Percentiles rank a stretch among this genome's conserved stretches.
phyloP scores from a whole-genome alignment of 2,888 invertebrate species.

The Ptychoptera albimana region DNA sequence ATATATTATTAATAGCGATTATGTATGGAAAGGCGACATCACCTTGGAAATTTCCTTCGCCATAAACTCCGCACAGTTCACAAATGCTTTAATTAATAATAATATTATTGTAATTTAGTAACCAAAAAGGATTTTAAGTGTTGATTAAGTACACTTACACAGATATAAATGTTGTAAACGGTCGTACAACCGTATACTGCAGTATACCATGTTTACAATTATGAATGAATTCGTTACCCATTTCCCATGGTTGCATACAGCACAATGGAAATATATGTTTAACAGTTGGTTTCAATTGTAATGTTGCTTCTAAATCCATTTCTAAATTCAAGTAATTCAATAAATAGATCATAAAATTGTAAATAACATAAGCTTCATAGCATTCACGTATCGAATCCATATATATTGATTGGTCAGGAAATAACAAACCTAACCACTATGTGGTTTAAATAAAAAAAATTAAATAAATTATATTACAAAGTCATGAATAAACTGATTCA shows the following conservation, averaged over 20 bases:
- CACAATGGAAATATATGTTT: conserved; percentile 84
- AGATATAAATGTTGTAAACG: conserved; percentile 76
- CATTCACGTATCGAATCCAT: conserved; percentile 87
- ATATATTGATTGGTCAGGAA: conserved; percentile 78
- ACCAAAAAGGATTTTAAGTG: background rate
- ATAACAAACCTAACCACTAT: conserved; percentile 55
- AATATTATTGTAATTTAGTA: background rate
- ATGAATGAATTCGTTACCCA: conserved; percentile 87
- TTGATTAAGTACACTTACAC: conserved; percentile 45
- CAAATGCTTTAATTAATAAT: conserved; percentile 51
- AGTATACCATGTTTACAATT: conserved; percentile 93
- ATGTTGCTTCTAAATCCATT: conserved; percentile 66
- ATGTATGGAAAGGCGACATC: conserved; percentile 82
- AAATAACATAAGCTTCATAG: conserved; percentile 95
- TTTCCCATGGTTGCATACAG: conserved; percentile 81
- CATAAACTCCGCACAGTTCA: conserved; percentile 69
- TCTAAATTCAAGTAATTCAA: conserved; percentile 78
- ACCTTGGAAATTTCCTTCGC: conserved; percentile 78
- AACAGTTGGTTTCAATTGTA: conserved; percentile 66
- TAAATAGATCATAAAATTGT: conserved; percentile 92
- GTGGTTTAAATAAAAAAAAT: conserved; percentile 11
- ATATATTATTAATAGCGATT: conserved; percentile 75
- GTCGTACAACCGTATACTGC: conserved; percentile 85
- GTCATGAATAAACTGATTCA: too few species aligned
- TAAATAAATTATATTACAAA: too few species aligned